Percentiles rank a stretch among this genome's conserved stretches.
Conservation (phyloP, 2,113 vertebrate genomes). For the Phoxinus phoxinus region DNA sequence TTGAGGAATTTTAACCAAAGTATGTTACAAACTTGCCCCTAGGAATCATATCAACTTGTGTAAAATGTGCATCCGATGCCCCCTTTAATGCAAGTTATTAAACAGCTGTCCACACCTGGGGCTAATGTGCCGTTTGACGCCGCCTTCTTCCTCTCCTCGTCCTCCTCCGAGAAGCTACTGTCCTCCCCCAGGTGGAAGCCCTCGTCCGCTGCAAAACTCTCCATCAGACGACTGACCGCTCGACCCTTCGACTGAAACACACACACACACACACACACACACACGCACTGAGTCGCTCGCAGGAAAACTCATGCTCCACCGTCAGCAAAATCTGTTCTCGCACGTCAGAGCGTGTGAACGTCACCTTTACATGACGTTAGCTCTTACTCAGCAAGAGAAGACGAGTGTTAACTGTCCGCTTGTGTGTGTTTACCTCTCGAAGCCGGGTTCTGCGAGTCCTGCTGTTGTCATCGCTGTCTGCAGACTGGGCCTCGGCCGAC, state of each 20-base stretch:
- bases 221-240: constrained; percentile 89
- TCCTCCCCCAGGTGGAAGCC: constrained; percentile 88
- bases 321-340: constrained; percentile 29
- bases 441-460: constrained; percentile 80
- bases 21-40: too few relatives aligned
- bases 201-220: constrained; percentile 90
- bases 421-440: constrained; percentile 66
- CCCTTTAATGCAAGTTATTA: neutral
- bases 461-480: constrained; percentile 78
- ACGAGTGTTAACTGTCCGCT: constrained; percentile 38
- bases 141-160: constrained; percentile 69
- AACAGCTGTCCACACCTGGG: constrained; percentile 62
- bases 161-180: constrained; percentile 93
- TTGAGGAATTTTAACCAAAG: too few relatives aligned
- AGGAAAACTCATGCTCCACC: neutral
- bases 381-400: constrained; percentile 60
- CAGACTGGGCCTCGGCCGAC: constrained; percentile 73
- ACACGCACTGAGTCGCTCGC: constrained; percentile 45
- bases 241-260: constrained; percentile 81
- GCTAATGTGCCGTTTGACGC: constrained; percentile 62
- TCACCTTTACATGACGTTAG: constrained; percentile 28
- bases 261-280: constrained; percentile 35
- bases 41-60: too few relatives aligned
- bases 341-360: constrained; percentile 55
- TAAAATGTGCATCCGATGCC: too few relatives aligned